Conservation (phyloP, 2,888 invertebrate species). For the Limnephilus auricula region DNA sequence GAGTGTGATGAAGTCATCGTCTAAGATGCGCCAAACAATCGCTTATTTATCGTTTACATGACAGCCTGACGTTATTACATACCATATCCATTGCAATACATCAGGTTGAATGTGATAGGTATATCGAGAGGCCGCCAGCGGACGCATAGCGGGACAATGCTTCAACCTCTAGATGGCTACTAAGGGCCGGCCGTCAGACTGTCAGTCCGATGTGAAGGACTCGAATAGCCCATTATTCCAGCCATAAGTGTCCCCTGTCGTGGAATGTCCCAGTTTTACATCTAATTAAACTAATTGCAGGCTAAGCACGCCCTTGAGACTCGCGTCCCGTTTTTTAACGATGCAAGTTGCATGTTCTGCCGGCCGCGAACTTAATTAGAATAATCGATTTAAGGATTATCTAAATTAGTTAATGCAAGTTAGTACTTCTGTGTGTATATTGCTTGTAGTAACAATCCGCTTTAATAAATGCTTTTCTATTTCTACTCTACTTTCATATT, state of each 20-base stretch:
- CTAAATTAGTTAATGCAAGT: not conserved
- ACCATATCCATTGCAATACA: not conserved
- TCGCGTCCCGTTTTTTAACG: not conserved
- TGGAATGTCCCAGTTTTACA: conserved; percentile 49
- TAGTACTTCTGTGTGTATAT: not conserved
- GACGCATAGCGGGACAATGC: not conserved
- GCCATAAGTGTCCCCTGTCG: conserved; percentile 45
- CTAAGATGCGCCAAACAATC: not conserved
- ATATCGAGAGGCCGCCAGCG: not conserved
- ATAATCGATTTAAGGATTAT: not conserved
- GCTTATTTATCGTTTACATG: not conserved
- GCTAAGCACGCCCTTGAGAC: conserved; percentile 16
- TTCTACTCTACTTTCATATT: not conserved
- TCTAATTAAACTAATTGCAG: conserved; percentile 49
- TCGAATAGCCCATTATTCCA: not conserved
- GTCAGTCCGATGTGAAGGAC: conserved; percentile 6
- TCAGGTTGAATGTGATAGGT: too few relatives aligned
- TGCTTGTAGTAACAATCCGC: too few relatives aligned
- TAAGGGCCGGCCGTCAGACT: not conserved
- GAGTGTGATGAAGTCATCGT: not conserved
- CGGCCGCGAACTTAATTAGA: not conserved
- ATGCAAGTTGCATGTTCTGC: not conserved
- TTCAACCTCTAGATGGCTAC: not conserved
- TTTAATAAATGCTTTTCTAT: not conserved
- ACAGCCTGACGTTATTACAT: not conserved